Evolutionary conservation across 2,888 invertebrate genomes (phyloP), one percentile per base, ranked within the genome.

Genomic region (Troilus luridus): DNA sequence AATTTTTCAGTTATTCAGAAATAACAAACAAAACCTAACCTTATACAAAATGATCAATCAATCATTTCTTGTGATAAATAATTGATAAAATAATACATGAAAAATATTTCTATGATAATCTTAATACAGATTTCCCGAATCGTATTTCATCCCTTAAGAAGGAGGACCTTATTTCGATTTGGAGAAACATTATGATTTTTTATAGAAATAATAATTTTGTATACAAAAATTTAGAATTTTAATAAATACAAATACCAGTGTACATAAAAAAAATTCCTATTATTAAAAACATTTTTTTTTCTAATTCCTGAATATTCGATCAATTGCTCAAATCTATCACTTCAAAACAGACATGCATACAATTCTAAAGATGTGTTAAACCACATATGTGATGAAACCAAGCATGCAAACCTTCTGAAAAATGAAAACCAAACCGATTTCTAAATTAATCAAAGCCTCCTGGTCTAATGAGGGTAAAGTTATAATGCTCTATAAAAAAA

Each of bases 381-480:
- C 54, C 85, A 85, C 85, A 58, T 85, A 85, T 56, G 56, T 85
- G 85, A n/a, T 85, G 10, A 85, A 58, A 85, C 41, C 27, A 85
- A 56, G 10, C 85, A 85, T 85, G 85, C 85, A 85, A 85, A 21
- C 56, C n/a, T 85, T 12, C n/a, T n/a, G 10, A 58, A n/a, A 85
- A 56, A n/a, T 58, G 5, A 12, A 85, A 85, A 85, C 85, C 85
- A 85, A 58, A 56, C 85, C 85, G 41, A 85, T 85, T 85, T 85
- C 85, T 85, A 85, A 85, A 58, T 85, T 85, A 85, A n/a, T 85
- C 17, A 56, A 85, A 85, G 85, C 85, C 54, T 85, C 85, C n/a
- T 85, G 56, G 56, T 85, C 85, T 85, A 85, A 85, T 56, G 85
- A 56, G 85, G 56, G 19, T 56, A 85, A 54, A 85, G 85, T 56